Percentiles rank a stretch among this genome's conserved stretches.
These are phyloP conservation scores for Malthinus flaveolus DNA, from an alignment of 2,888 invertebrate genomes.

Conservation along the genomic window DNA sequence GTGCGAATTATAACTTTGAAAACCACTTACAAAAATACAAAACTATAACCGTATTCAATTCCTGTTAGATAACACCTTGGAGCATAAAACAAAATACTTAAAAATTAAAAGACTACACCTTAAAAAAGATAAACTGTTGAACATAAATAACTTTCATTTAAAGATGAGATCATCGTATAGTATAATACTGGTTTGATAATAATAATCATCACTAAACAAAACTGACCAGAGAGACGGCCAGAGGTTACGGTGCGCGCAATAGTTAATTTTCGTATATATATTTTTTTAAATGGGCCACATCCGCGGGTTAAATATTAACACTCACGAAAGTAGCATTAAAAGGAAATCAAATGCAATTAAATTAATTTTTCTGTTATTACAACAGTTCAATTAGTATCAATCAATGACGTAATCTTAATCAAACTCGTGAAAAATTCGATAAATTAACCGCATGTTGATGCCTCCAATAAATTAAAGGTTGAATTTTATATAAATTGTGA, in stretches of 20 bases:
- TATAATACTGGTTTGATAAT: slow-evolving; percentile 44
- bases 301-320: not conserved
- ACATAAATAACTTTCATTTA: slow-evolving; percentile 43
- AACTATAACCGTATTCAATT: too few relatives aligned
- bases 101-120: slow-evolving; percentile 23
- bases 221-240: not conserved
- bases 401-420: not conserved
- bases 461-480: too few relatives aligned
- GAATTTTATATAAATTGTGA: not conserved
- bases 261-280: not conserved
- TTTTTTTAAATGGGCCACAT: not conserved
- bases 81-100: too few relatives aligned
- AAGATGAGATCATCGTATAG: slow-evolving; percentile 47
- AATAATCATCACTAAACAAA: slow-evolving; percentile 11
- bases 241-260: not conserved
- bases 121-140: slow-evolving; percentile 35
- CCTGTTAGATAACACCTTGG: too few relatives aligned
- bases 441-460: too few relatives aligned
- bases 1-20: too few relatives aligned
- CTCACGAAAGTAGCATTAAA: not conserved
- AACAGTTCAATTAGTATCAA: not conserved
- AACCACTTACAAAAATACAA: too few relatives aligned
- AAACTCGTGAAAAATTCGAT: too few relatives aligned
- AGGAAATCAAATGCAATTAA: too few relatives aligned
- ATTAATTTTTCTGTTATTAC: not conserved